Base-by-base conservation (phyloP, 2,797 vertebrate genomes). In the Syngnathus acus region DNA sequence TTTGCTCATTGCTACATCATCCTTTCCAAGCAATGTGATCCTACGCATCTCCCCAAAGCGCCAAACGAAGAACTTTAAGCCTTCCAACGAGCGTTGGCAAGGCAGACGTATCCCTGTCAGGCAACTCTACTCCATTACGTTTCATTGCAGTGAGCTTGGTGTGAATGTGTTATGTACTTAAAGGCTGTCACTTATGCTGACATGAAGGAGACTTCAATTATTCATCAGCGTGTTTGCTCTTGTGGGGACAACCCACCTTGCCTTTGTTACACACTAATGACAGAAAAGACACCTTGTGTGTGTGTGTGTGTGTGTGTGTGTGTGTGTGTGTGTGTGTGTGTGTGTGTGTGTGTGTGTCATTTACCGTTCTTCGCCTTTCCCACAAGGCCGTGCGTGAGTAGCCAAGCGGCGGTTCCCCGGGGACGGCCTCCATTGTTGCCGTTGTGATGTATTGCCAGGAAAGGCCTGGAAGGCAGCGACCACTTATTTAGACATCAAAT, bases 401-500 rank as follows among this genome's bases (percentile, higher is more conserved):
- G 72, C 82, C 78, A 68, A 87, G 85, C 75, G 64, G 72, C 62
- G 50, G 65, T 26, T 81, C 84, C 75, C 83, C 40, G 0, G 84
- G 81, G 88, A 86, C 82, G 78, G 70, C 68, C 65, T 82, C 84
- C 84, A 86, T 87, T 89, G 86, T 87, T 87, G 77, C 70, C 4
- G 63, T 54, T 0, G 77, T 88, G 88, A 89, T 89, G 75, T 85
- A 87, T 89, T 80, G 80, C 84, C 72, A 68, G 73, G 71, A 77
- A 84, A 78, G 73, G 81, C 82, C 78, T 32, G 68, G 73, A 82
- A 57, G 84, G 80, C 72, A 82, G 79, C 70, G 80, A 80, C 80
- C 86, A 87, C 81, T 87, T 89, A 90, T 89, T 89, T 88, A 90
- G 82, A 90, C 87, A 88, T 90, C 87, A 90, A 89, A 90, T 88